A percentile compares a stretch with the other conserved stretches of the same genome.
These are phyloP conservation scores for Oreochromis tanganicae DNA, from an alignment of 2,113 vertebrate species.

Conservation along the genomic window DNA sequence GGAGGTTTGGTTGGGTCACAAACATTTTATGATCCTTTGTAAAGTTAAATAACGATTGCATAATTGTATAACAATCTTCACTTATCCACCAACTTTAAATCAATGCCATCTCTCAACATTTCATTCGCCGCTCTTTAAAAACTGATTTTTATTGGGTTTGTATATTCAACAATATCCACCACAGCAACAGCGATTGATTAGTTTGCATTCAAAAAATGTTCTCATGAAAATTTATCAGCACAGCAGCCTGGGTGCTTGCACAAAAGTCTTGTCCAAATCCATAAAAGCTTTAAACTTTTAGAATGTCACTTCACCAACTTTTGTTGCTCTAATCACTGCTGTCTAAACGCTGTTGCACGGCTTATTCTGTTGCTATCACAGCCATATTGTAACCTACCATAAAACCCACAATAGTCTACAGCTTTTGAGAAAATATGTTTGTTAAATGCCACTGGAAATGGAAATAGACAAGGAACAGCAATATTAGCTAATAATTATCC, in stretches of 20 bases:
- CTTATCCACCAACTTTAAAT: not conserved
- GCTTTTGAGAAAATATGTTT: not conserved
- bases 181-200: not conserved
- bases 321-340: not conserved
- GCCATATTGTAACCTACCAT: not conserved
- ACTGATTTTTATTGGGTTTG: not conserved
- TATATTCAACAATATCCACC: not conserved
- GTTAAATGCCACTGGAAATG: not conserved
- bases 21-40: not conserved
- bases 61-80: not conserved
- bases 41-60: not conserved
- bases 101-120: not conserved
- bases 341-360: not conserved
- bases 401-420: not conserved
- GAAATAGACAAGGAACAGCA: not conserved
- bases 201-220: not conserved
- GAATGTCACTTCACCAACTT: not conserved
- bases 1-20: not conserved
- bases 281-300: not conserved
- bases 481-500: not conserved
- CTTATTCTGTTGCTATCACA: not conserved
- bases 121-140: not conserved
- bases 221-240: not conserved
- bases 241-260: rapidly evolving
- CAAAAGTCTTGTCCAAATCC: not conserved